Evolutionary conservation across 2,797 vertebrate species (phyloP), one percentile per base, ranked within the genome.

Genomic region (Sebastes oblongus): DNA sequence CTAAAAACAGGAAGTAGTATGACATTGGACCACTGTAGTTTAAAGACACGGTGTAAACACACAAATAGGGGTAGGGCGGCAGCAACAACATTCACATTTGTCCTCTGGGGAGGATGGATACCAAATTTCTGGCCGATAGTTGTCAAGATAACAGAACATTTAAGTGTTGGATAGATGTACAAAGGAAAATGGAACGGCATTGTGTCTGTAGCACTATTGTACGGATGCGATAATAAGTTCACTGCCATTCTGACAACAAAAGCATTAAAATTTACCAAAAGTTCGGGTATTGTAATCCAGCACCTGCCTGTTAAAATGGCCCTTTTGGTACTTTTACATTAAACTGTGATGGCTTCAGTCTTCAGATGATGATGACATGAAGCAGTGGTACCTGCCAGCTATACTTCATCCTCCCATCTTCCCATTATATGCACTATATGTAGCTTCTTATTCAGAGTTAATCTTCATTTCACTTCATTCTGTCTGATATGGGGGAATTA

Each of bases 401-500:
- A 6, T 30, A 16, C 13, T 39, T 24, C 16, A 24, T 24, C 36
- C 22, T 9, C 14, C 24, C 22, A 30, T 29, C n/a, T 59, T 30
- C 30, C 39, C 20, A 8, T 66, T 16, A 12, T 72, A 39, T 52
- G 58, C 27, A 8, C 30, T 30, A 25, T 13, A 8, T 69, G 25
- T 36, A 3, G 30, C 22, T 54, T 54, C 58, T 24, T 14, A 42
- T 11, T 58, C 39, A 36, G 20, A 22, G 8, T 52, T 29, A 22
- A 46, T 30, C 34, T 24, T 24, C 10, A 32, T 50, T 65, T 34
- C 46, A 83, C 42, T n/a, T 34, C 55, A 14, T 13, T 24, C 22
- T 42, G 29, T 66, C 27, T 36, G 13, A 52, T n/a, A 9, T 78
- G 77, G 66, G 77, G 67, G 72, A 71, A 68, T 78, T 52, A 27